A percentile compares a stretch with the other conserved stretches of the same genome.
phyloP scores from a whole-genome alignment of 2,888 invertebrate species.

The Erebia palarica region DNA sequence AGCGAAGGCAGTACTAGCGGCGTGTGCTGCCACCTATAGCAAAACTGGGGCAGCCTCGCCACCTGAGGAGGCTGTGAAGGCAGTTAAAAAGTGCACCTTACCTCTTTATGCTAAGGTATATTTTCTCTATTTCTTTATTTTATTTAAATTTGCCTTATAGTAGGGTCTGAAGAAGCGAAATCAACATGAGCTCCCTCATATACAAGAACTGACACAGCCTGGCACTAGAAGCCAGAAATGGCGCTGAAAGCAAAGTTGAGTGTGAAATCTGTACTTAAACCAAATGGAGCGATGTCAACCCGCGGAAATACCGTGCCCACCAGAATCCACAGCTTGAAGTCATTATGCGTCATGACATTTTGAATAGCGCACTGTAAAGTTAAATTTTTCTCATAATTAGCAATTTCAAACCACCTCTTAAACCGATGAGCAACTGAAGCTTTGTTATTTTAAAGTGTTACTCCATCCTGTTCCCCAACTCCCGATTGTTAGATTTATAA shows the following conservation, averaged over 20 bases:
- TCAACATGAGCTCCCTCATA: neutral
- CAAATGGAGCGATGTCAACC: too few relatives aligned
- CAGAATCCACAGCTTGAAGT: too few relatives aligned
- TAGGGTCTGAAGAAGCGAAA: neutral
- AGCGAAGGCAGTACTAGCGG: conserved; percentile 65
- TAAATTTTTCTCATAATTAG: too few relatives aligned
- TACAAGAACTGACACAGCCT: neutral
- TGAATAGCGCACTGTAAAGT: too few relatives aligned
- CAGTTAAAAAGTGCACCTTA: conserved; percentile 85
- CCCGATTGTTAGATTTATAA: neutral
- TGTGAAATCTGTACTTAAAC: too few relatives aligned
- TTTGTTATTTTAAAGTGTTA: too few relatives aligned
- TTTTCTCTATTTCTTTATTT: neutral
- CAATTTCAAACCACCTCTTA: too few relatives aligned
- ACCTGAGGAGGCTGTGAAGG: conserved; percentile 83
- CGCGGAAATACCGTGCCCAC: too few relatives aligned
- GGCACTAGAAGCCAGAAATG: neutral
- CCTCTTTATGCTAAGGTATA: conserved; percentile 87
- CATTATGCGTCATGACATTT: too few relatives aligned
- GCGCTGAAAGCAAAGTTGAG: too few relatives aligned
- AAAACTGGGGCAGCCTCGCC: conserved; percentile 82
- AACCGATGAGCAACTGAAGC: too few relatives aligned
- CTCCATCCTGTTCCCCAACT: neutral
- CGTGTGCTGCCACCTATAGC: conserved; percentile 72
- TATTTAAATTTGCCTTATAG: neutral